Conservation (phyloP, 1,140 invertebrate species). For the Mactra quadrangularis region DNA sequence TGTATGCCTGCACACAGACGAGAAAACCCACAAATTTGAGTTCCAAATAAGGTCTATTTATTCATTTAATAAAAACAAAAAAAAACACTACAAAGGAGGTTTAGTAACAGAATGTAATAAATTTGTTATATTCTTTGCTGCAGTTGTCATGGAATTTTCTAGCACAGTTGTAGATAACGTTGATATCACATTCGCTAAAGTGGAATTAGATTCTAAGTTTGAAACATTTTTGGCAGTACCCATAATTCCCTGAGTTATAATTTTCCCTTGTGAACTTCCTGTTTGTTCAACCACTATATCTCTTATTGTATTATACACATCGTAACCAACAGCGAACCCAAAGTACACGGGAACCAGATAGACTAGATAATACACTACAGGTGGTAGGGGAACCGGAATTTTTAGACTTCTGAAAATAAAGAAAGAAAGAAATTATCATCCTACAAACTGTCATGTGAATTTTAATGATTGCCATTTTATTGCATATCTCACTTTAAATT, state of each 20-base stretch:
- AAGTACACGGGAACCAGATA: slow-evolving; percentile 75
- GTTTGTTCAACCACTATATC: slow-evolving; percentile 57
- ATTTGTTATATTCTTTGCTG: too few relatives aligned
- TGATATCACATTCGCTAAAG: not conserved
- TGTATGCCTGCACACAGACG: too few relatives aligned
- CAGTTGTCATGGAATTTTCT: too few relatives aligned
- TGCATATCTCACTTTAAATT: too few relatives aligned
- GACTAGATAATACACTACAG: slow-evolving; percentile 64
- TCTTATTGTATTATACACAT: slow-evolving; percentile 69
- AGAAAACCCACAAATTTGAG: too few relatives aligned
- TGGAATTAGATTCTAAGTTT: not conserved
- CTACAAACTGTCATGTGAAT: too few relatives aligned
- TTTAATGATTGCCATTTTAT: too few relatives aligned
- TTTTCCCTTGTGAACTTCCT: slow-evolving; percentile 41
- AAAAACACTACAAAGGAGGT: too few relatives aligned
- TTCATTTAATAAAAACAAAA: too few relatives aligned
- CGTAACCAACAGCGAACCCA: slow-evolving; percentile 75
- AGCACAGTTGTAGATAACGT: too few relatives aligned
- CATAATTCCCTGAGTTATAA: slow-evolving; percentile 48
- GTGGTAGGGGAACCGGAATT: slow-evolving; percentile 66
- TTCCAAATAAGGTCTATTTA: too few relatives aligned
- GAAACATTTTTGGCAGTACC: slow-evolving; percentile 51
- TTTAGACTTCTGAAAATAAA: slow-evolving; percentile 61
- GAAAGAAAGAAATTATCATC: not conserved
- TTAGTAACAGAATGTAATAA: too few relatives aligned